Percentiles rank a stretch among this genome's conserved stretches.
phyloP scores from a whole-genome alignment of 2,797 vertebrate species.

The Sardinella longiceps region DNA sequence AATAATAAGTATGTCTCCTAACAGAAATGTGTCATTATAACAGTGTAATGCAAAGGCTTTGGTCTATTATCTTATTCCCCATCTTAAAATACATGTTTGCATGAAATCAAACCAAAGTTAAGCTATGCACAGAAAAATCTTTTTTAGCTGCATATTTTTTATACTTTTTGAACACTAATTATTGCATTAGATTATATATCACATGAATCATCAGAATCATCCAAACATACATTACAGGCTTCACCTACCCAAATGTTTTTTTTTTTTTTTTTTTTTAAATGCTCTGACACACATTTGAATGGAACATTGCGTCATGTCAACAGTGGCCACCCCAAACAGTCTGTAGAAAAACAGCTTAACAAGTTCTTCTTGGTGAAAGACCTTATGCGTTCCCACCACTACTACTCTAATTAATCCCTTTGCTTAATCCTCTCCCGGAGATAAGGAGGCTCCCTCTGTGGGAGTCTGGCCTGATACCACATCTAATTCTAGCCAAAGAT shows the following conservation, averaged over 20 bases:
- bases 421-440: conserved; percentile 27
- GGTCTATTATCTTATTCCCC: neutral
- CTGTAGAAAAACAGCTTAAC: neutral
- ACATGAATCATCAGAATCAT: neutral
- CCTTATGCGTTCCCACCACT: conserved; percentile 18
- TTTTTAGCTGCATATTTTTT: too few relatives aligned
- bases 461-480: conserved; percentile 23
- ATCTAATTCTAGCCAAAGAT: conserved; percentile 25
- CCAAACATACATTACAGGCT: neutral
- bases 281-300: neutral
- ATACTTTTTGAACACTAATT: neutral
- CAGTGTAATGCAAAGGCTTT: neutral
- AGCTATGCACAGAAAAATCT: neutral
- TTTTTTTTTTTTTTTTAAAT: neutral
- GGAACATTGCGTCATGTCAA: neutral
- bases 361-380: neutral
- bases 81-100: neutral
- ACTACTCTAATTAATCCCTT: conserved; percentile 29
- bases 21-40: neutral
- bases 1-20: neutral
- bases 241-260: neutral
- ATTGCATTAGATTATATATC: neutral
- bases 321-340: neutral
- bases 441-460: conserved; percentile 1
- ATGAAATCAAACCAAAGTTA: neutral